Conservation (phyloP, 1,140 invertebrate genomes). For the Platorchestia sp. region DNA sequence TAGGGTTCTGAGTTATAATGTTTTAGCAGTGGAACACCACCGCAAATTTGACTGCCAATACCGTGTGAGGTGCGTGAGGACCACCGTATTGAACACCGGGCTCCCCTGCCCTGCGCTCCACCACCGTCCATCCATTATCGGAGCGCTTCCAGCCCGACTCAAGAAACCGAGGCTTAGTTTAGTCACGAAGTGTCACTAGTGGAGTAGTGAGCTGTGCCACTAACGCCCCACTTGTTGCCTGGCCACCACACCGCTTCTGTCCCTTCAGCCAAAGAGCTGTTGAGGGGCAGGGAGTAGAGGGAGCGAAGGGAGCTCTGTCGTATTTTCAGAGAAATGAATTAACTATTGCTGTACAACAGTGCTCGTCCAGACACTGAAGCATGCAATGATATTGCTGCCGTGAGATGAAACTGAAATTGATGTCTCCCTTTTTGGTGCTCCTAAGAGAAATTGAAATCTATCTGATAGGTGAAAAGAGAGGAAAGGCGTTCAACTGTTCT, state of each 20-base stretch:
- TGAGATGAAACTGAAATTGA: not conserved
- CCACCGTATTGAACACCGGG: not conserved
- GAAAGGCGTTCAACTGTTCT: no score
- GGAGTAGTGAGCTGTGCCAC: conserved; percentile 22
- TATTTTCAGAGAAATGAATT: not conserved
- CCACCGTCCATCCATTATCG: conserved; percentile 18
- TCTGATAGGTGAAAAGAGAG: not conserved
- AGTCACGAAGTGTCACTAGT: conserved; percentile 43
- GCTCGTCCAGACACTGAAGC: not conserved
- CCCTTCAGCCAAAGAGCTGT: not conserved
- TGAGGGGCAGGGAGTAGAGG: not conserved
- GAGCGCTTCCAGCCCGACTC: not conserved
- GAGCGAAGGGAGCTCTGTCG: not conserved
- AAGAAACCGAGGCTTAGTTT: not conserved
- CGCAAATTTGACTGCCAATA: not conserved
- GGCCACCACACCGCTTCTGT: not conserved
- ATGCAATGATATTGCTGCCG: not conserved
- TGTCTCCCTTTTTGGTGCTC: not conserved
- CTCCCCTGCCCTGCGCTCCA: not conserved
- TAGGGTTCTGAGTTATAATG: not conserved
- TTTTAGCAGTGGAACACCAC: not conserved
- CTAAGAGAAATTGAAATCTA: not conserved
- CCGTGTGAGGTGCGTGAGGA: not conserved
- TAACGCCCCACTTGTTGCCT: conserved; percentile 18
- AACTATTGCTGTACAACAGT: not conserved